Evolutionary conservation across 2,797 vertebrate genomes (phyloP).

Genomic region (Distichodus sexfasciatus): DNA sequence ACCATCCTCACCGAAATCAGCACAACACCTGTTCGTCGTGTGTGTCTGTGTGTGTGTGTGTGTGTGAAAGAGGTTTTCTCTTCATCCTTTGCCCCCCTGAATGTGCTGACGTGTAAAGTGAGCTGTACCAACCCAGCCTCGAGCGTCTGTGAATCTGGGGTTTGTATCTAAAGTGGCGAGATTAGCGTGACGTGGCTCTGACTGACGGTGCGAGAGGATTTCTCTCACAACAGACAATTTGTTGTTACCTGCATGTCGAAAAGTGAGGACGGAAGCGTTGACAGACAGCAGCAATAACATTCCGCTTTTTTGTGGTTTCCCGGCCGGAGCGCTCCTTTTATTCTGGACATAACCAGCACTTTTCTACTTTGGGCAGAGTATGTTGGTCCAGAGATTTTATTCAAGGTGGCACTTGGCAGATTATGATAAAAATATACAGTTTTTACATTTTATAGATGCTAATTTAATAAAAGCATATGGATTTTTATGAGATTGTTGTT

Average conservation of each 20-base stretch:
- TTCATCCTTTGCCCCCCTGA: no score
- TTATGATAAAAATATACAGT: no score
- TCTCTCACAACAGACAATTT: slow-evolving; percentile 75
- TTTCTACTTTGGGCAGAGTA: no score
- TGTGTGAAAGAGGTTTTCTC: no score
- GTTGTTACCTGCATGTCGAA: slow-evolving; percentile 68
- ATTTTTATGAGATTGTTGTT: no score
- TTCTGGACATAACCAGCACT: no score
- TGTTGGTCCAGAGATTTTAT: no score
- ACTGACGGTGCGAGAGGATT: slow-evolving; percentile 73
- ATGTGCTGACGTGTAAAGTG: slow-evolving; percentile 38
- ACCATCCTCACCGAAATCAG: slow-evolving; percentile 10
- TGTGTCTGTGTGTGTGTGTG: slow-evolving; percentile 13
- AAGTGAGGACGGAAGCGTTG: slow-evolving; percentile 72
- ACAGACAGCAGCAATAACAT: slow-evolving; percentile 67
- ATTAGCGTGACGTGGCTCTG: slow-evolving; percentile 55
- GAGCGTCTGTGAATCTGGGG: slow-evolving; percentile 44
- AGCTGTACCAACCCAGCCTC: slow-evolving; percentile 42
- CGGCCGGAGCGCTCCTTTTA: no score
- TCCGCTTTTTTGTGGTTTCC: no score
- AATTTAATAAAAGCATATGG: no score
- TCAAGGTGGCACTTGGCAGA: no score
- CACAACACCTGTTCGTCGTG: slow-evolving; percentile 34
- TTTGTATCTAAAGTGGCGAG: slow-evolving; percentile 53
- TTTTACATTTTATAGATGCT: no score